phyloP scores from a whole-genome alignment of 2,113 vertebrate species.

The Dascyllus trimaculatus region DNA sequence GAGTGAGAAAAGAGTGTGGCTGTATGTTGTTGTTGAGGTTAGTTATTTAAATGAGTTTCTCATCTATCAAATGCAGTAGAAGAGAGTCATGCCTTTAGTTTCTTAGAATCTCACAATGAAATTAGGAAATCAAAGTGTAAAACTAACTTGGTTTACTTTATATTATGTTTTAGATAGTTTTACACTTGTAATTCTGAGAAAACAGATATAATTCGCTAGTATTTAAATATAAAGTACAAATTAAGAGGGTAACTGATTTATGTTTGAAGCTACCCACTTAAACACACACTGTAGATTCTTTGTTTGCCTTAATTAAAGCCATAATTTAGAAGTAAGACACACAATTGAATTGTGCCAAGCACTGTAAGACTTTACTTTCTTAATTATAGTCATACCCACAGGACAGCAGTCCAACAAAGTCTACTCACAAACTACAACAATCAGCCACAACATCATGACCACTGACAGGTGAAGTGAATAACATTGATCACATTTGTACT shows the following conservation, averaged over 20 bases:
- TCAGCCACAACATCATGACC: no score
- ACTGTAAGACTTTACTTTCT: neutral
- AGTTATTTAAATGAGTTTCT: no score
- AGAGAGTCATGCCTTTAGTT: neutral
- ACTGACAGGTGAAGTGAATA: no score
- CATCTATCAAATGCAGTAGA: conserved; percentile 10
- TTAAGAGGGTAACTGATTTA: neutral
- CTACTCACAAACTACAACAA: neutral
- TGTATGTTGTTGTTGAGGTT: neutral
- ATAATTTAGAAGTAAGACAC: conserved; percentile 21
- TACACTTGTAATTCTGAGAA: no score
- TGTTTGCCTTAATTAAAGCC: conserved; percentile 45
- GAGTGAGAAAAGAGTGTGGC: neutral
- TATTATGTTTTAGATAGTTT: neutral
- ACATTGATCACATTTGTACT: no score
- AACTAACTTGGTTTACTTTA: neutral
- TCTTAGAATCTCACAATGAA: neutral
- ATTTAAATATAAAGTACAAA: neutral
- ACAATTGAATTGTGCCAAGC: conserved; percentile 13
- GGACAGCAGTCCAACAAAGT: neutral
- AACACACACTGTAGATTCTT: conserved; percentile 13
- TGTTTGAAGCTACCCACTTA: neutral
- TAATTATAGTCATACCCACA: neutral
- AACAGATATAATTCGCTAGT: neutral
- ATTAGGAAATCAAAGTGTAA: no score